phyloP scores from a whole-genome alignment of 1,140 invertebrate genomes.

The Ptiloglossa arizonensis region DNA sequence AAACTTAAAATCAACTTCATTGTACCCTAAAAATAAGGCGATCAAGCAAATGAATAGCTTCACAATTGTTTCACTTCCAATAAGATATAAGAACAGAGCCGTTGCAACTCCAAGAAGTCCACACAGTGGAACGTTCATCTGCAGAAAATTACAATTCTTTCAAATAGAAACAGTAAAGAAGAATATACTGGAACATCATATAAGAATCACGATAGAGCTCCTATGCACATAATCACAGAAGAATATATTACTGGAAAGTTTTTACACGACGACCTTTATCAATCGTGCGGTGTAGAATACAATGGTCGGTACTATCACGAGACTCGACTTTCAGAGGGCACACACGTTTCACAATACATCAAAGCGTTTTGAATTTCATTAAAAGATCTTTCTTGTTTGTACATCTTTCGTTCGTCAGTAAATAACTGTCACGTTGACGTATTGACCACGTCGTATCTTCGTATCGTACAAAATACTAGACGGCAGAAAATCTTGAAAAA shows the following conservation, averaged over 20 bases:
- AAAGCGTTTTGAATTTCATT: background rate
- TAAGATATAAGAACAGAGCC: conserved; percentile 73
- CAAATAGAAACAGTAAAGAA: background rate
- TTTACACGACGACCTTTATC: conserved; percentile 15
- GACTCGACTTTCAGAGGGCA: background rate
- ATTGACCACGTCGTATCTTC: background rate
- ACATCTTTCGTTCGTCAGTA: background rate
- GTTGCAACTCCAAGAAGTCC: conserved; percentile 75
- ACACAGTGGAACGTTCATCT: conserved; percentile 79
- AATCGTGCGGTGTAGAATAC: background rate
- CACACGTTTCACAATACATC: background rate
- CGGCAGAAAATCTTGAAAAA: background rate
- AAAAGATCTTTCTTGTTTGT: background rate
- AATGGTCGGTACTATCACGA: background rate
- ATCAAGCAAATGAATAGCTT: conserved; percentile 72
- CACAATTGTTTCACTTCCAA: conserved; percentile 75
- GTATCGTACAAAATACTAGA: background rate
- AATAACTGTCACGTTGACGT: conserved; percentile 19
- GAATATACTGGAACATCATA: background rate
- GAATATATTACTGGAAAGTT: conserved; percentile 43
- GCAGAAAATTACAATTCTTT: conserved; percentile 59
- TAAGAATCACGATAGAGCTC: conserved; percentile 1
- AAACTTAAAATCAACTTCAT: background rate
- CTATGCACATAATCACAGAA: conserved; percentile 34
- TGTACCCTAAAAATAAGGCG: conserved; percentile 77